Percentiles rank a stretch among this genome's conserved stretches.
Conservation (phyloP, 1,140 invertebrate genomes). For the Bombus sylvicola region DNA sequence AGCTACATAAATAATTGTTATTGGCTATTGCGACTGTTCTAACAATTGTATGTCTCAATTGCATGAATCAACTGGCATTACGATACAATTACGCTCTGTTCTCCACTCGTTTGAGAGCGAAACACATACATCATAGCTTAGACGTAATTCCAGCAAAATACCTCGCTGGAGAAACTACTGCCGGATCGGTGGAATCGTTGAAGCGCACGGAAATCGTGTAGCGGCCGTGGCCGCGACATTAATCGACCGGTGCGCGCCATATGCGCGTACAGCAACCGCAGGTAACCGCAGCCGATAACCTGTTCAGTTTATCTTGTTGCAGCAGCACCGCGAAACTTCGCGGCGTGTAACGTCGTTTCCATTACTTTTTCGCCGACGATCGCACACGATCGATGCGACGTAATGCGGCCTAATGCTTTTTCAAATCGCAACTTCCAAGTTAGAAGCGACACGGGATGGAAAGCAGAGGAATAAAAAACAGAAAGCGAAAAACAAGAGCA, state of each 20-base stretch:
- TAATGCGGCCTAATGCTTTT: background rate
- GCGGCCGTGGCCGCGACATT: constrained; percentile 31
- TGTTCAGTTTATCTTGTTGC: constrained; percentile 28
- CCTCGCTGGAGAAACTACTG: no score
- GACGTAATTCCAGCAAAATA: background rate
- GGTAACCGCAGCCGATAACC: constrained; percentile 45
- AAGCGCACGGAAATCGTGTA: background rate
- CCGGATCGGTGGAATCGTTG: background rate
- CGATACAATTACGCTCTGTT: background rate
- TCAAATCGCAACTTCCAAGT: background rate
- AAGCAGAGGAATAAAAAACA: background rate
- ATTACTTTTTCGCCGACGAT: constrained; percentile 7
- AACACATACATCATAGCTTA: background rate
- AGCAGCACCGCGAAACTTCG: background rate
- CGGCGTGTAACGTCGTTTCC: background rate
- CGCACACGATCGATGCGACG: background rate
- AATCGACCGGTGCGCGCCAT: constrained; percentile 34
- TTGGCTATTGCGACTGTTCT: background rate
- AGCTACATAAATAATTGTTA: background rate
- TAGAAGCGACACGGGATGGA: no score
- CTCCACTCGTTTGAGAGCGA: background rate
- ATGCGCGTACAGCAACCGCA: constrained; percentile 21
- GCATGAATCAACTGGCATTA: background rate
- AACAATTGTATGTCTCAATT: background rate
- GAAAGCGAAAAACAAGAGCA: no score